These are phyloP conservation scores for Fissipunctia ypsillon DNA, from an alignment of 2,888 invertebrate genomes.

Conservation along the genomic window DNA sequence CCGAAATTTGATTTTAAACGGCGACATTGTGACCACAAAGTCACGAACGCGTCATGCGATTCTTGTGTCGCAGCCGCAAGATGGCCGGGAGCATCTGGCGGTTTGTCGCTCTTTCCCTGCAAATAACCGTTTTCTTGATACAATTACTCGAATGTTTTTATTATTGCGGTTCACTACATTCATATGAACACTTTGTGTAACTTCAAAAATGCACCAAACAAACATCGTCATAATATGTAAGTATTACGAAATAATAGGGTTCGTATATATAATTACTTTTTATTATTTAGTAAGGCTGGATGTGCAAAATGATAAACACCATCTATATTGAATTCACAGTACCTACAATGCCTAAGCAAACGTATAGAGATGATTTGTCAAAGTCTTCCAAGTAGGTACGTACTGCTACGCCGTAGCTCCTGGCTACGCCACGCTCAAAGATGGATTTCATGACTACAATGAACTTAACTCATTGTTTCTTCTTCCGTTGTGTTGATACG, in stretches of 20 bases:
- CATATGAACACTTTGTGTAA: constrained; percentile 80
- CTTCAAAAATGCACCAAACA: constrained; percentile 48
- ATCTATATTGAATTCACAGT: not conserved
- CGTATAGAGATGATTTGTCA: not conserved
- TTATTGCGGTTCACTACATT: constrained; percentile 83
- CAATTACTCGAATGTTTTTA: constrained; percentile 85
- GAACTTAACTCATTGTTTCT: not conserved
- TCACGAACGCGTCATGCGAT: constrained; percentile 83
- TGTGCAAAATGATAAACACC: not conserved
- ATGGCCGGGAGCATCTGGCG: constrained; percentile 90
- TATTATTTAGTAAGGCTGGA: not conserved
- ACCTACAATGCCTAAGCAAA: not conserved
- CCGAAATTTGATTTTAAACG: constrained; percentile 88
- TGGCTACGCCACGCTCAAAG: constrained; percentile 18
- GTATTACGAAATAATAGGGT: not conserved
- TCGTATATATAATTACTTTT: not conserved
- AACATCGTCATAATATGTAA: constrained; percentile 42
- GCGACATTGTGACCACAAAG: constrained; percentile 87
- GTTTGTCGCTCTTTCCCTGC: constrained; percentile 87
- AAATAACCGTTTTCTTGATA: constrained; percentile 85
- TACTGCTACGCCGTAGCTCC: constrained; percentile 47
- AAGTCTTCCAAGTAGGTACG: not conserved
- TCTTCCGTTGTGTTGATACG: not conserved
- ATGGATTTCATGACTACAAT: constrained; percentile 3
- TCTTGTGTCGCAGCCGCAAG: constrained; percentile 82